Conservation (phyloP, 2,113 vertebrate genomes). For the Propithecus coquereli region DNA sequence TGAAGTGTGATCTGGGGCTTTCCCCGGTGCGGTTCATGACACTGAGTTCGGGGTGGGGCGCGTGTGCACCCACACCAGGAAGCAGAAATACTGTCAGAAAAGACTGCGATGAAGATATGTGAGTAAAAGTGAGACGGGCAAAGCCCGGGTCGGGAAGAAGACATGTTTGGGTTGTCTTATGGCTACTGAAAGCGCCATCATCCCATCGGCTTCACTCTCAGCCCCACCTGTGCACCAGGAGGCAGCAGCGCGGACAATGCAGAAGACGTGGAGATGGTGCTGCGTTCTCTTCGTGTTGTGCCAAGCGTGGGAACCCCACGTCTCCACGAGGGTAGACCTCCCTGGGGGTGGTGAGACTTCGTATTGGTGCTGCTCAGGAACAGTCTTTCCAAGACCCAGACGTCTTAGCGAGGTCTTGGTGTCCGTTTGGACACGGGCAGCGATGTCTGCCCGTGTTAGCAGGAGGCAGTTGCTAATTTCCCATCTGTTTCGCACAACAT, state of each 20-base stretch:
- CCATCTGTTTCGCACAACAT: neutral
- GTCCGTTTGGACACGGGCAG: neutral
- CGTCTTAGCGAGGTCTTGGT: neutral
- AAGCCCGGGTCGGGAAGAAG: neutral
- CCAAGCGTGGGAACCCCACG: neutral
- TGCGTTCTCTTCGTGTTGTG: no score
- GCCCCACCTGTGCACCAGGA: no score
- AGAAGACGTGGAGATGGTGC: accelerated
- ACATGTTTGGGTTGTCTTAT: neutral
- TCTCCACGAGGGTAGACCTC: neutral
- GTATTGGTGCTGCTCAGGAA: neutral
- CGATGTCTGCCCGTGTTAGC: neutral
- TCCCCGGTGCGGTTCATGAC: neutral
- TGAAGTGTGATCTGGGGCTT: neutral
- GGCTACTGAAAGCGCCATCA: neutral
- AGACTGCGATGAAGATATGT: neutral
- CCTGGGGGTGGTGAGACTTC: neutral
- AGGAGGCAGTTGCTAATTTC: neutral
- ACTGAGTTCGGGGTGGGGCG: accelerated
- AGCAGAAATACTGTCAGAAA: neutral
- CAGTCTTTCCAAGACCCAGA: neutral
- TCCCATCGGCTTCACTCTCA: neutral
- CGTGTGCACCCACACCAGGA: neutral
- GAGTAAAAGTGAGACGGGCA: neutral
- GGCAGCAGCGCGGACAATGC: neutral